Base-by-base conservation (phyloP, 1,140 invertebrate genomes). In the Trypoxylus dichotomus region DNA sequence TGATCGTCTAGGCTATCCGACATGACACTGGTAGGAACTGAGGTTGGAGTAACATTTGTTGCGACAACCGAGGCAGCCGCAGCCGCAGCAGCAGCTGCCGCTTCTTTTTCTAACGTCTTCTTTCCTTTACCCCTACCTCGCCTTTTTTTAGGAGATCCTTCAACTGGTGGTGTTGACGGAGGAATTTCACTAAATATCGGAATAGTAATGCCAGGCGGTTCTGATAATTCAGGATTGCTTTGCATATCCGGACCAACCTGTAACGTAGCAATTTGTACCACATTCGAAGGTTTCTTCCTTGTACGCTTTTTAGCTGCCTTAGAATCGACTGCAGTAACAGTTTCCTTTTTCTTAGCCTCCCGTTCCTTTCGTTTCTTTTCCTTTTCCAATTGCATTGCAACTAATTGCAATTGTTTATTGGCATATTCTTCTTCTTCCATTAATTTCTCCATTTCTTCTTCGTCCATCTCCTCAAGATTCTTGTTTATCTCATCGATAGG, bases 391-490 rank as follows among this genome's bases (percentile, higher is more conserved):
- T 86, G 89, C 5, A 87, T 85, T 0, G 88, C 87, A 0, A 87
- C 89, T 0, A 90, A 68, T 27, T 91, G 89, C 0, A 91, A 81
- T 54, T 90, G 90, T 0, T 88, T 86, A 54, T 89, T 87, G 1
- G 89, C 90, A 27, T 89, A 90, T 78, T 91, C 90, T 82, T 92
- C 90, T 79, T 91, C 90, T 77, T 90, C 88, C 83, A 91, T 91
- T 89, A 91, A 91, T 85, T 89, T 88, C 1, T 89, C 89, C 19
- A 91, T 85, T 42, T 90, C 88, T 72, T 90, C 89, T 27, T 90
- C 87, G 75, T 87, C 88, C 77, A 88, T 83, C 75, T 91, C 89
- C 15, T 88, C 85, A 80, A 83, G 74, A 76, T 82, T 84, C 43
- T 81, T 81, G 27, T 84, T 82, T 10, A 81, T 83, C 58, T 79